These are phyloP conservation scores for Xerus rutilus DNA, from an alignment of 2,797 vertebrate species.

Conservation along the genomic window DNA sequence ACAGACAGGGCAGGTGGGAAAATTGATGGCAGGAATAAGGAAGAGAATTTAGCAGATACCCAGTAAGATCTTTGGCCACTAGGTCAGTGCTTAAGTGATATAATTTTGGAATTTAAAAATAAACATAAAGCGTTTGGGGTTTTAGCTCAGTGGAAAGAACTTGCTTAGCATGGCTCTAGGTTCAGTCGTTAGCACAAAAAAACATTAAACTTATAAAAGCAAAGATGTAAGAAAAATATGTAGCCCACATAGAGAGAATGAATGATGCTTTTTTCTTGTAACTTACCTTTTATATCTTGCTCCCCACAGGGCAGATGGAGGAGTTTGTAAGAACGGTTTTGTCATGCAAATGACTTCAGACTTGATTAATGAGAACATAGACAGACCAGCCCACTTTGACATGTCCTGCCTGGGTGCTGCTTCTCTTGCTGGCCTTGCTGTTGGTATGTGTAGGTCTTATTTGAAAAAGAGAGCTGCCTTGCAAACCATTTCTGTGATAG, in stretches of 20 bases:
- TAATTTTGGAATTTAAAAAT: neutral
- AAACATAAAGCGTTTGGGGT: neutral
- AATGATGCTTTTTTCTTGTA: neutral
- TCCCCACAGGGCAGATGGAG: slow-evolving; percentile 94
- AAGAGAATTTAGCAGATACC: neutral
- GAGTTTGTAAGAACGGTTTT: slow-evolving; percentile 95
- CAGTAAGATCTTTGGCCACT: neutral
- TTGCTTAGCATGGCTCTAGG: neutral
- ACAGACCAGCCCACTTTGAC: slow-evolving; percentile 90
- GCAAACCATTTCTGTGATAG: neutral
- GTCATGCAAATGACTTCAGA: slow-evolving; percentile 98
- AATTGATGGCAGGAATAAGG: neutral
- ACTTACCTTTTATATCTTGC: slow-evolving; percentile 28
- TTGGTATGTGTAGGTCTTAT: slow-evolving; percentile 89
- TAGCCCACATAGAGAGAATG: neutral
- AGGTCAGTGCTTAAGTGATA: neutral
- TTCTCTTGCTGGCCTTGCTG: slow-evolving; percentile 94
- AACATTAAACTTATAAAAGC: neutral
- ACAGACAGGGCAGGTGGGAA: neutral
- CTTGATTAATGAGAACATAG: slow-evolving; percentile 92
- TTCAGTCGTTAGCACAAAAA: neutral
- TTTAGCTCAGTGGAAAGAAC: neutral
- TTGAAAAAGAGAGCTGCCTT: neutral
- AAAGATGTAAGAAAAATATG: neutral
- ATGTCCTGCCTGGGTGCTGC: slow-evolving; percentile 97